Evolutionary conservation across 2,113 vertebrate genomes (phyloP).

Genomic region (Melanostigma gelatinosum): DNA sequence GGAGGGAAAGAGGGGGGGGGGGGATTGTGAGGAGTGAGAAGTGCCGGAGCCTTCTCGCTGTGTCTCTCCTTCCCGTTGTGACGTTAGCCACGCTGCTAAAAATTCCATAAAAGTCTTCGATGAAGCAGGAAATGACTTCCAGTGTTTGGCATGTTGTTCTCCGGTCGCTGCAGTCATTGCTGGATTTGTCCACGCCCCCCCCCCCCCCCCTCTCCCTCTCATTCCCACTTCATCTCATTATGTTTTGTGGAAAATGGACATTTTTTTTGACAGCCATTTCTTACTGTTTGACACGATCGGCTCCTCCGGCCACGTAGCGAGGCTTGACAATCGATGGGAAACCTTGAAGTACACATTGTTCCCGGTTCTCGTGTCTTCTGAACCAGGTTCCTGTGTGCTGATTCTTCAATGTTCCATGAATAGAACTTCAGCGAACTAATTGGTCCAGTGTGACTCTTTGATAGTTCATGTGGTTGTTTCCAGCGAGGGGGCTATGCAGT

Average conservation of each 20-base stretch:
- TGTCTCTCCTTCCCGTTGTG: conserved; percentile 43
- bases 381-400: conserved; percentile 24
- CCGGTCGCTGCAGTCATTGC: conserved; percentile 77
- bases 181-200: conserved; percentile 45
- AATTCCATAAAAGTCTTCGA: conserved; percentile 87
- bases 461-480: conserved; percentile 59
- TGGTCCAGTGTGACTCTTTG: conserved; percentile 42
- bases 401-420: conserved; percentile 60
- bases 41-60: conserved; percentile 11
- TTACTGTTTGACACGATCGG: background rate
- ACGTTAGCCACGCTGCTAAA: conserved; percentile 65
- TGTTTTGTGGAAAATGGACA: conserved; percentile 34
- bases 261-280: background rate
- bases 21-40: conserved; percentile 4
- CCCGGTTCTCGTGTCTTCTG: conserved; percentile 27
- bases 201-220: background rate
- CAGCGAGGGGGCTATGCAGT: conserved; percentile 18
- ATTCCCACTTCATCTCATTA: conserved; percentile 27
- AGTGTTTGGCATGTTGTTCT: conserved; percentile 83
- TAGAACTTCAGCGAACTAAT: conserved; percentile 59
- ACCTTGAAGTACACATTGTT: conserved; percentile 16
- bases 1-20: background rate
- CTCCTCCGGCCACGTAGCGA: background rate
- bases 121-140: conserved; percentile 86
- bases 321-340: background rate